Evolutionary conservation across 2,888 invertebrate species (phyloP).

Genomic region (Frankliniella intonsa): DNA sequence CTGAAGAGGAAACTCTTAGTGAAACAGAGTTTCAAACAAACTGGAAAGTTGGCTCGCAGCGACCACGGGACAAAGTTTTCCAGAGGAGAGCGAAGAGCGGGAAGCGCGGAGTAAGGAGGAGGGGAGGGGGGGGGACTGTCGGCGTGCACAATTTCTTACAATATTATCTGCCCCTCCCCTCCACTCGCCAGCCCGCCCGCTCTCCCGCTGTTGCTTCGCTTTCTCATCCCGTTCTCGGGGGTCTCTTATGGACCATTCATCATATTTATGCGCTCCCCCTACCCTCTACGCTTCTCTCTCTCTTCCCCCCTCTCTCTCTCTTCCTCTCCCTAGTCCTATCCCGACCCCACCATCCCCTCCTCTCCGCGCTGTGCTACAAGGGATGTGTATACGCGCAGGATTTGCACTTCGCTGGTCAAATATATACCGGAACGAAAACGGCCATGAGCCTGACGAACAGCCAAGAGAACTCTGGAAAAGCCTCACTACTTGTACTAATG

Average conservation of each 20-base stretch:
- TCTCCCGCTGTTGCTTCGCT: slow-evolving; percentile 9
- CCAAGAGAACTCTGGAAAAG: no score
- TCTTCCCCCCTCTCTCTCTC: neutral
- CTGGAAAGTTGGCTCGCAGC: slow-evolving; percentile 14
- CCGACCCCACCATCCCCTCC: neutral
- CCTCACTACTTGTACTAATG: no score
- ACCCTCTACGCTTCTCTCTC: neutral
- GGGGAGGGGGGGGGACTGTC: slow-evolving; percentile 36
- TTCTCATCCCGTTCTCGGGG: slow-evolving; percentile 9
- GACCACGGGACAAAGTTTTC: slow-evolving; percentile 28
- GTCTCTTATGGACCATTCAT: slow-evolving; percentile 26
- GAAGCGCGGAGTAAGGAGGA: slow-evolving; percentile 39
- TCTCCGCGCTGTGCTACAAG: neutral
- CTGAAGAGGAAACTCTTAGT: slow-evolving; percentile 1
- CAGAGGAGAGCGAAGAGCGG: slow-evolving; percentile 36
- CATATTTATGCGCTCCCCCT: slow-evolving; percentile 7
- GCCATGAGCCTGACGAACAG: no score
- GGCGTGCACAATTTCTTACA: slow-evolving; percentile 27
- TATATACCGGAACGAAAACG: no score
- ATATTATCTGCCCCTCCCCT: slow-evolving; percentile 4
- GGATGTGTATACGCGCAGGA: no score
- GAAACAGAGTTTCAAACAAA: slow-evolving; percentile 25
- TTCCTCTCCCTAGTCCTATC: neutral
- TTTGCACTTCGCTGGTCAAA: no score
- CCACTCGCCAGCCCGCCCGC: neutral